A percentile compares a stretch with the other conserved stretches of the same genome.
These are phyloP conservation scores for Siniperca chuatsi DNA, from an alignment of 2,113 vertebrate species.

Conservation along the genomic window DNA sequence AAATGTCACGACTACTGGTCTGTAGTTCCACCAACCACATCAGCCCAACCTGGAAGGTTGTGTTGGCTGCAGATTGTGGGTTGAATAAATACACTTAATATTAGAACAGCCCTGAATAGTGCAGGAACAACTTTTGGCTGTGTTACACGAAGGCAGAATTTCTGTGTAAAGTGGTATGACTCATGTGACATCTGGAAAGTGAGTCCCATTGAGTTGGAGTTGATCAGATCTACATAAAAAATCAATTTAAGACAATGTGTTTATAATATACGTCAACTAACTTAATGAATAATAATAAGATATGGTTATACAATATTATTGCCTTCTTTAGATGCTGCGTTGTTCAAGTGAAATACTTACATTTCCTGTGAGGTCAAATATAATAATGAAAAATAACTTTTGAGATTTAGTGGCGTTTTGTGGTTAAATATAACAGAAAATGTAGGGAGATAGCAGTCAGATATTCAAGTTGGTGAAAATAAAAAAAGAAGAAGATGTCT, in stretches of 20 bases:
- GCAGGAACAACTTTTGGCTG: conserved; percentile 7
- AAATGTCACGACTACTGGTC: conserved; percentile 29
- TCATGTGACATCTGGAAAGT: conserved; percentile 26
- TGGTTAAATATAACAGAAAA: not conserved
- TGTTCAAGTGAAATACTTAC: not conserved
- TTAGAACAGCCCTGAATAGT: conserved; percentile 29
- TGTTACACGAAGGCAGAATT: not conserved
- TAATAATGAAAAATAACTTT: not conserved
- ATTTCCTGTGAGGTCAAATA: not conserved
- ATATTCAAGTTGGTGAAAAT: not conserved
- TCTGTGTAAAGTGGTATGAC: conserved; percentile 6
- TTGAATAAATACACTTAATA: conserved; percentile 45
- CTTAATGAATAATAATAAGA: not conserved
- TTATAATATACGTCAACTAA: not conserved
- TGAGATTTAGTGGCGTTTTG: not conserved
- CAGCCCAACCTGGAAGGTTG: conserved; percentile 29
- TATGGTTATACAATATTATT: not conserved
- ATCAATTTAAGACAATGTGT: not conserved
- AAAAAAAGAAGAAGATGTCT: not conserved
- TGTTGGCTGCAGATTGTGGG: conserved; percentile 16
- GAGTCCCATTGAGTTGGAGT: conserved; percentile 1
- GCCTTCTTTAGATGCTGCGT: too few species aligned
- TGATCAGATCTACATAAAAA: not conserved
- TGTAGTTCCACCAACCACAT: conserved; percentile 48
- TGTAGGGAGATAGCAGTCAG: not conserved